Evolutionary conservation across 2,888 invertebrate genomes (phyloP).

Genomic region (Iselma pallidipennis): DNA sequence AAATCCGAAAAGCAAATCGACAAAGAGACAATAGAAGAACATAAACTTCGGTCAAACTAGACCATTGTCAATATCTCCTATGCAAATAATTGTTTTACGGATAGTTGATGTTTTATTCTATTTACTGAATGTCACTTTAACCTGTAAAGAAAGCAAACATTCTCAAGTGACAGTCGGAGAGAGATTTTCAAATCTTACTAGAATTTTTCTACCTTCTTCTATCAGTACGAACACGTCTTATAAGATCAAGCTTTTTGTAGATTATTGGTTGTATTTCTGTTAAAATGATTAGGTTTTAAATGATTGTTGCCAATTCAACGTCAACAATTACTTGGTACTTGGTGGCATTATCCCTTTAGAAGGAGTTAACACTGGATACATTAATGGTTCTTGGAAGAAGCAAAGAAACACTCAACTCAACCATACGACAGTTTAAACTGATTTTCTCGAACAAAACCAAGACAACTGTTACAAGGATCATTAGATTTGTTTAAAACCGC

Average conservation of each 20-base stretch:
- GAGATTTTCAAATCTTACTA: slow-evolving; percentile 3
- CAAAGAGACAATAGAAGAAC: slow-evolving; percentile 34
- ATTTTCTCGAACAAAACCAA: neutral
- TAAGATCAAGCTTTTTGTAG: neutral
- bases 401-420: neutral
- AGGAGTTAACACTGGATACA: neutral
- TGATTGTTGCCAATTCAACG: neutral
- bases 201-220: too few species aligned
- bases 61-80: slow-evolving; percentile 52
- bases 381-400: neutral
- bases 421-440: neutral
- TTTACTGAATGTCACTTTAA: slow-evolving; percentile 54
- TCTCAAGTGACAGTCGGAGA: slow-evolving; percentile 34
- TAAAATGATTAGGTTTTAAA: neutral
- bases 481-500: neutral
- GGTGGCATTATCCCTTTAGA: neutral
- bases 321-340: neutral
- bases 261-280: neutral
- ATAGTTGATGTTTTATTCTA: slow-evolving; percentile 54
- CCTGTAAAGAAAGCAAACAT: slow-evolving; percentile 49
- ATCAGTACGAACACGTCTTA: too few species aligned
- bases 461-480: neutral
- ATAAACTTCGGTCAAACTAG: slow-evolving; percentile 44
- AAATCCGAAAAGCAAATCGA: slow-evolving; percentile 17
- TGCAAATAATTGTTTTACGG: slow-evolving; percentile 54